Evolutionary conservation across 1,140 invertebrate genomes (phyloP), one percentile per base, ranked within the genome.

Genomic region (Aradophagus sp.): DNA sequence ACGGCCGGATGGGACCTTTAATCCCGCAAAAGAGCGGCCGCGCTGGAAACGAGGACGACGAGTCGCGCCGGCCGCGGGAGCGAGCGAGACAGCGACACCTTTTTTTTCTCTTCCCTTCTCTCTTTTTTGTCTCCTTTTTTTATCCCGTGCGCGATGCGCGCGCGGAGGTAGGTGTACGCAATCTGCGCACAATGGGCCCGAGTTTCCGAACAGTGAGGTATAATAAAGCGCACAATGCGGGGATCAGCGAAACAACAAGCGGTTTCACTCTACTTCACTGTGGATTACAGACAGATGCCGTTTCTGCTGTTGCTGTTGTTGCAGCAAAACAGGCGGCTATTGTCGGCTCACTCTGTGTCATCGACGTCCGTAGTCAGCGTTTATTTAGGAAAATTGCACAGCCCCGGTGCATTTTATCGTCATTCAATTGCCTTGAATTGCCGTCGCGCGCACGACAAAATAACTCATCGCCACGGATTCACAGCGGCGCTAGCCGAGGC

Each of bases 191-290:
- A 83, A 81, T 83, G 36, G n/a, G 73, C 13, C 39, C 65, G 73
- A 77, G 75, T 76, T 79, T 77, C 77, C 73, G 69, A 76, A 76
- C 74, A 68, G 50, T 71, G 68, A 58, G 47, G 50, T 67, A 76
- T 73, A 77, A 77, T 76, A 77, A 76, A 53, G 69, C 48, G 13
- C 44, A 82, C 80, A 83, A 83, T 80, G 71, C 78, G 10, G 74
- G 80, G 81, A 83, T 83, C 80, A 83, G 69, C 80, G 76, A 82
- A 82, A 83, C 81, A 83, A 83, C 79, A 80, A 78, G 77, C 77
- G 80, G 79, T 83, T 80, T 83, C 80, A 77, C 76, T 77, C 76
- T 74, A 71, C 71, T 77, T 74, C 69, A 80, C 79, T 80, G 74
- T 69, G 78, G 81, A 83, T 83, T 83, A 83, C 77, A 77, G 77